Evolutionary conservation across 2,888 invertebrate genomes (phyloP).

Genomic region (Tetropium fuscum): DNA sequence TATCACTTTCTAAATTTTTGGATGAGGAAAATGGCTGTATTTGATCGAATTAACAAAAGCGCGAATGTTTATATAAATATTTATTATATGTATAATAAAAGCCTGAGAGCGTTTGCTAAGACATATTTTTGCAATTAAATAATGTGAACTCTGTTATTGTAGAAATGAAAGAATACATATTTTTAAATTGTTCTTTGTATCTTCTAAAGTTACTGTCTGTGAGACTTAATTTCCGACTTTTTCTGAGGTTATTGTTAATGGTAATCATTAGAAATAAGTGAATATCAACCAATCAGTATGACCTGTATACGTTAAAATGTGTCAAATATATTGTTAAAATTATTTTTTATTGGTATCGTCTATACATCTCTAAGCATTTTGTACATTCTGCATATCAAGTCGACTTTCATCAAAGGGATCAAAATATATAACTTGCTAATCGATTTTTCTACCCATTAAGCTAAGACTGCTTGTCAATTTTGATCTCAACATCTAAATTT

Average conservation of each 20-base stretch:
- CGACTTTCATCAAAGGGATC: slow-evolving; percentile 55
- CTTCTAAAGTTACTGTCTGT: background rate
- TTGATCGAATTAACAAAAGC: slow-evolving; percentile 23
- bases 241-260: slow-evolving; percentile 20
- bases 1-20: slow-evolving; percentile 7
- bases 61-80: slow-evolving; percentile 4
- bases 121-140: slow-evolving; percentile 23
- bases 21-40: slow-evolving; percentile 26
- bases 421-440: slow-evolving; percentile 58
- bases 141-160: slow-evolving; percentile 19
- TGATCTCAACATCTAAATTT: slow-evolving; percentile 57
- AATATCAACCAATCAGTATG: slow-evolving; percentile 48
- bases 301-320: slow-evolving; percentile 54
- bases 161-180: slow-evolving; percentile 19
- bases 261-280: slow-evolving; percentile 24
- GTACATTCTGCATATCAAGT: slow-evolving; percentile 52
- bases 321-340: slow-evolving; percentile 50
- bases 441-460: slow-evolving; percentile 49
- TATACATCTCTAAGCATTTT: slow-evolving; percentile 33
- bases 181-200: slow-evolving; percentile 13
- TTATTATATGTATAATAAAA: slow-evolving; percentile 6
- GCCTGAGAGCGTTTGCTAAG: slow-evolving; percentile 13
- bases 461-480: slow-evolving; percentile 63
- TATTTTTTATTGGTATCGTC: slow-evolving; percentile 19
- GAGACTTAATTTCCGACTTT: slow-evolving; percentile 4